Conservation (phyloP, 30 jellyfish, hydroid and myxozoan genomes). For the Haliclystus octoradiatus region DNA sequence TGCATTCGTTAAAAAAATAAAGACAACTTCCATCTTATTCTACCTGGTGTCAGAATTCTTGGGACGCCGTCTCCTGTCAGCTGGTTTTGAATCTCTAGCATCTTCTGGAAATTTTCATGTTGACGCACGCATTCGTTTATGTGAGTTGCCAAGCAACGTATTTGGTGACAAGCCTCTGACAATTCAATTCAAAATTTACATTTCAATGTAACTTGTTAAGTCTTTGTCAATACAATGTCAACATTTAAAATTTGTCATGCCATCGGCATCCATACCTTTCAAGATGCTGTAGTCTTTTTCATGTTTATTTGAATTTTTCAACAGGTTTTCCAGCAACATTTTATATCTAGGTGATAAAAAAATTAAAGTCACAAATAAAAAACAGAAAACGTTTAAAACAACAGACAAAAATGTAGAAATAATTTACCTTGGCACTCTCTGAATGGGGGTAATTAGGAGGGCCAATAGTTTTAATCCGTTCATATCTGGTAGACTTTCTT, state of each 20-base stretch:
- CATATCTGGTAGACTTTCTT: constrained; percentile 79
- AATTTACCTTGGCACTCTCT: constrained; percentile 83
- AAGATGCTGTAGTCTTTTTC: constrained; percentile 67
- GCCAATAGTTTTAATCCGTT: constrained; percentile 75
- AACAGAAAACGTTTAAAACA: too few relatives aligned
- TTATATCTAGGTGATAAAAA: constrained; percentile 65
- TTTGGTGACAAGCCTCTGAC: constrained; percentile 66
- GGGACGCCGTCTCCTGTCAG: constrained; percentile 90
- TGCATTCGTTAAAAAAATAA: not conserved
- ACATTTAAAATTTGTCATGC: too few relatives aligned
- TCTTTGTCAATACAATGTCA: too few relatives aligned
- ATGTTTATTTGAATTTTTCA: constrained; percentile 53
- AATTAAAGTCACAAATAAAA: too few relatives aligned
- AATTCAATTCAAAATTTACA: too few relatives aligned
- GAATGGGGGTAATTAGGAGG: constrained; percentile 78
- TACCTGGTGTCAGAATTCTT: constrained; percentile 88
- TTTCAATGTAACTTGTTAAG: not conserved
- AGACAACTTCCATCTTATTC: not conserved
- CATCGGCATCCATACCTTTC: constrained; percentile 32
- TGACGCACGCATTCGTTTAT: constrained; percentile 89
- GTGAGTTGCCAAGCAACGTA: constrained; percentile 70
- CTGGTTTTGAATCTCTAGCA: constrained; percentile 78
- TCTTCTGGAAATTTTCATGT: constrained; percentile 82
- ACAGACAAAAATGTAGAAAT: too few relatives aligned
- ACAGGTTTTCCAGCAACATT: constrained; percentile 47